Conservation (phyloP, 2,113 vertebrate genomes). For the Ophiodon elongatus region DNA sequence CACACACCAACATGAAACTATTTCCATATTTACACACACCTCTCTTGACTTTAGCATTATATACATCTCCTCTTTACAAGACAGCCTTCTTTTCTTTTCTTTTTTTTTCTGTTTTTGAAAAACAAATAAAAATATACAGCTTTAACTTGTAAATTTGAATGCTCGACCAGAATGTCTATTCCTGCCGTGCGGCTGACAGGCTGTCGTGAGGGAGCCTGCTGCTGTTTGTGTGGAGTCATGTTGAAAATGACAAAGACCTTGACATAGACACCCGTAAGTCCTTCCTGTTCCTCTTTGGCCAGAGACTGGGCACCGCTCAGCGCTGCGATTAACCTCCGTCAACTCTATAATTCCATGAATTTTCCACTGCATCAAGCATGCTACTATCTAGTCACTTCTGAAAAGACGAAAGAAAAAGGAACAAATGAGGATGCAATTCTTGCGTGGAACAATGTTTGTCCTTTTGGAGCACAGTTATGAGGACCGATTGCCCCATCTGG, state of each 20-base stretch:
- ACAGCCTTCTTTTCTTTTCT: constrained; percentile 16
- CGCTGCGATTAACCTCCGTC: constrained; percentile 18
- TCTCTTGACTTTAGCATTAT: constrained; percentile 33
- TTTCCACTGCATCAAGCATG: constrained; percentile 37
- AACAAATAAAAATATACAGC: constrained; percentile 47
- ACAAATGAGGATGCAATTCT: neutral
- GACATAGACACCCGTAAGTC: constrained; percentile 45
- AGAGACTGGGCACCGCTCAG: neutral
- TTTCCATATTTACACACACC: constrained; percentile 13
- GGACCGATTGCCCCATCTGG: neutral
- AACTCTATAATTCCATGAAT: constrained; percentile 12
- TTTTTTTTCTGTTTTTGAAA: constrained; percentile 28
- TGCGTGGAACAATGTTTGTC: neutral
- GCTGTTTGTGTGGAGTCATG: constrained; percentile 55
- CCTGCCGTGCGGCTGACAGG: constrained; percentile 40
- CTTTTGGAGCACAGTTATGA: neutral
- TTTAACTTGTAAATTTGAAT: constrained; percentile 45
- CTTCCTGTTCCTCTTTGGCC: constrained; percentile 32
- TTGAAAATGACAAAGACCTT: constrained; percentile 69
- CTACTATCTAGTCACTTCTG: constrained; percentile 7
- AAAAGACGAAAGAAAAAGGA: neutral
- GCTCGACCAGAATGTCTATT: constrained; percentile 56
- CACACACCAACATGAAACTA: constrained; percentile 12
- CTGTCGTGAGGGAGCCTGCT: constrained; percentile 3
- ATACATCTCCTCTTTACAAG: constrained; percentile 16